Conservation (phyloP, 2,113 vertebrate species). For the Montifringilla adamsi region DNA sequence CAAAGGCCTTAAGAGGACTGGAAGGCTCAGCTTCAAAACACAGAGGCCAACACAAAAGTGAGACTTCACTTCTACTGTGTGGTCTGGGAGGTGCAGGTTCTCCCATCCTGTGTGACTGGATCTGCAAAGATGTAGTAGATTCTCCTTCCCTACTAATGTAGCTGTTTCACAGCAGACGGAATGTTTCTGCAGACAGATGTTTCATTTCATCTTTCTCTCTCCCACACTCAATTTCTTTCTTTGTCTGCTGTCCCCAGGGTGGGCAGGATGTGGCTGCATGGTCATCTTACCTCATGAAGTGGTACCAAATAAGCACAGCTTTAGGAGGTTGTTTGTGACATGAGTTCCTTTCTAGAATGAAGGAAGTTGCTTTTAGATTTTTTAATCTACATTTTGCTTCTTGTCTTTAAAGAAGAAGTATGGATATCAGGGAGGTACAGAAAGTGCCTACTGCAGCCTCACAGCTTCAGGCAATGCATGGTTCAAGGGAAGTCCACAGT, state of each 20-base stretch:
- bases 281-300: neutral
- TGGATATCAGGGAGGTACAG: neutral
- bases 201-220: neutral
- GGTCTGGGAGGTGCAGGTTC: neutral
- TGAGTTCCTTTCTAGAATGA: neutral
- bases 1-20: neutral
- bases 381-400: neutral
- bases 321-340: neutral
- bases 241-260: neutral
- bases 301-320: neutral
- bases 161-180: neutral
- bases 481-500: constrained; percentile 1
- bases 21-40: neutral
- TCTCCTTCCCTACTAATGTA: neutral
- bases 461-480: neutral
- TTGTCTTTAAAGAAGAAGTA: neutral
- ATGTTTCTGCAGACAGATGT: neutral
- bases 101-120: neutral
- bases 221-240: neutral
- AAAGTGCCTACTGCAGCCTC: neutral
- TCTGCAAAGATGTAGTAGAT: neutral
- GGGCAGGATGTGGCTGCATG: neutral
- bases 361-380: neutral
- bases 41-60: neutral
- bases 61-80: neutral